Base-by-base conservation (phyloP, 2,888 invertebrate species). In the Amblyjoppa fuscipennis region DNA sequence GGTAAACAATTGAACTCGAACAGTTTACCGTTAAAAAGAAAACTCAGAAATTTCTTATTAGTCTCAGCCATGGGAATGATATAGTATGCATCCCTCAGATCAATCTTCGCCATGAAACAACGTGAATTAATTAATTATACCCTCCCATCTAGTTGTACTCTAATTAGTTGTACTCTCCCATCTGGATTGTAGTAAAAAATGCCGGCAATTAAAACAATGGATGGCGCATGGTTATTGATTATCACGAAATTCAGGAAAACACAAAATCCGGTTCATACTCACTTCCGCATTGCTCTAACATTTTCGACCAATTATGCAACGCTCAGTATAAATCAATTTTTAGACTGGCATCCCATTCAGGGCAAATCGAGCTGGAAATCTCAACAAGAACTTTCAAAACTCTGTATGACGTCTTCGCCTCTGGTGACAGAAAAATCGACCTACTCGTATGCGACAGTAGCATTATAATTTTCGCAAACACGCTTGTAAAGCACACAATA, bases 1-100 rank as follows among this genome's bases (percentile, higher is more conserved):
- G 90, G 89, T 5, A 90, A 41, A 34, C 85, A 85, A 28, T 69
- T 87, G 79, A 88, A 91, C 75, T 90, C 87, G 81, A 80, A 90
- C 0, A 88, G 28, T 20, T 20, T 61, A 5, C 64, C 81, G 2
- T 80, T n/a, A 78, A 88, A 89, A 7, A 45, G 20, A 83, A 90
- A 90, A 66, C 87, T 79, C n/a, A 90, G 73, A 83, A 84, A 89
- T 81, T 90, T 90, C 78, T 86, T 84, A 79, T 87, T 6, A 45
- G 45, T 45, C 69, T 69, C 45, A 11, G 69, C 69, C 16, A 90
- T 69, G 28, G 86, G 56, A 7, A 89, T 70, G 53, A 84, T 31
- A 69, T 75, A 81, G 28, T 80, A 80, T 11, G 80, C 80, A 31
- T 84, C 81, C 11, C 25, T 61, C 7, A 38, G 38, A 38, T 38